Base-by-base conservation (phyloP, 2,888 invertebrate species). In the Dryococelus australis region DNA sequence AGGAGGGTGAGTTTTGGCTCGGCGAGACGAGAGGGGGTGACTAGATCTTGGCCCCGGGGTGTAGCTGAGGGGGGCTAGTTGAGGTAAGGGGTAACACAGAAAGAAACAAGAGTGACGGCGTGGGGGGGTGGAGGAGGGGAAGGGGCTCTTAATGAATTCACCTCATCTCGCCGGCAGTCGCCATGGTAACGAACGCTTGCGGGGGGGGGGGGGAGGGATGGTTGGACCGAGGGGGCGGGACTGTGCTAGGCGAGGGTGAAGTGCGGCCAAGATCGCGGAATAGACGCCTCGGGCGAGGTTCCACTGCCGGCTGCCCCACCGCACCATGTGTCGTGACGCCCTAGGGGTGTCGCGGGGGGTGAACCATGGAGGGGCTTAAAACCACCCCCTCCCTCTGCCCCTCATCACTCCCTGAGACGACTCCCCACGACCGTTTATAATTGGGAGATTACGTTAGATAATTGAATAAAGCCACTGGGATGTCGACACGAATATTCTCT, bases 371-470 rank as follows among this genome's bases (percentile, higher is more conserved):
- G 24, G 83, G 83, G 43, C 28, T 83, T 28, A 83, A 83, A 83
- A 83, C 43, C 83, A 13, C 43, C 35, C 83, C 35, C 83, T 24
- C 35, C 83, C 35, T 35, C 83, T 83, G 5, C 28, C 83, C 83
- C n/a, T 83, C 24, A 5, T n/a, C 86, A 35, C 81, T n/a, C 87
- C 88, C 43, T 24, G 86, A 88, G 84, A 84, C 51, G 83, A 88
- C 84, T 47, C 84, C 43, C 28, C 79, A 81, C 26, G 86, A 78
- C 80, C 87, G 85, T 35, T 92, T 94, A 94, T 94, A 94, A 94
- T 94, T 94, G 94, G 94, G 93, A 94, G 94, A 94, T 95, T 95
- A 95, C 43, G 93, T 93, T 92, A 94, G 94, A 94, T 95, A 95
- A 95, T 95, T 95, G 94, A 94, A 94, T 94, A 91, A 92, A 92